Evolutionary conservation across 2,888 invertebrate species (phyloP).

Genomic region (Eurois occulta): DNA sequence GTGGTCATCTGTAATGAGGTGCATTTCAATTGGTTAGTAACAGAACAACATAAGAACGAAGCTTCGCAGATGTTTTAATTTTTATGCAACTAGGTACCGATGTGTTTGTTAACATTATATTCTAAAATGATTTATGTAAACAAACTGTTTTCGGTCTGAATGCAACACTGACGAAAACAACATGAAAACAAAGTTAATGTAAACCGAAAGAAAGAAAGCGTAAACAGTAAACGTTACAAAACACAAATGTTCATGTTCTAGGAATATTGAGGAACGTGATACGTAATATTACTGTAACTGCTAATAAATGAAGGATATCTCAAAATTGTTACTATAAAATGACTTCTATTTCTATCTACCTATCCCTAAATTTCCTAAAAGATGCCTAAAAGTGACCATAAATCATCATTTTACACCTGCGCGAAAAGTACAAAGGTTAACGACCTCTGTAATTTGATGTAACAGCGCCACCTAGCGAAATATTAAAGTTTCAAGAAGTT

Average conservation of each 20-base stretch:
- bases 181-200: constrained; percentile 30
- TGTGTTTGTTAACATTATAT: neutral
- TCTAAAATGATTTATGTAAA: constrained; percentile 10
- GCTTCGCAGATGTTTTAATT: neutral
- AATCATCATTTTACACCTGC: constrained; percentile 21
- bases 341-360: neutral
- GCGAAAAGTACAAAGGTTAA: constrained; percentile 32
- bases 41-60: neutral
- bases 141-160: constrained; percentile 1
- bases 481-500: neutral
- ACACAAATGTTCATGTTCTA: constrained; percentile 13
- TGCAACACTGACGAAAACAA: constrained; percentile 23
- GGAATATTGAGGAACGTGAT: constrained; percentile 7
- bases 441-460: constrained; percentile 1
- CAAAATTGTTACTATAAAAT: neutral
- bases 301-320: neutral
- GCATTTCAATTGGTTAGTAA: constrained; percentile 7
- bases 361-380: neutral
- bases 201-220: constrained; percentile 34
- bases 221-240: constrained; percentile 24
- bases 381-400: neutral
- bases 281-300: neutral
- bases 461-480: constrained; percentile 60
- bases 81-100: neutral
- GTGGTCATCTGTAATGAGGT: constrained; percentile 94